Evolutionary conservation across 2,888 invertebrate species (phyloP), one percentile per base, ranked within the genome.

Genomic region (Lochmaea capreae): DNA sequence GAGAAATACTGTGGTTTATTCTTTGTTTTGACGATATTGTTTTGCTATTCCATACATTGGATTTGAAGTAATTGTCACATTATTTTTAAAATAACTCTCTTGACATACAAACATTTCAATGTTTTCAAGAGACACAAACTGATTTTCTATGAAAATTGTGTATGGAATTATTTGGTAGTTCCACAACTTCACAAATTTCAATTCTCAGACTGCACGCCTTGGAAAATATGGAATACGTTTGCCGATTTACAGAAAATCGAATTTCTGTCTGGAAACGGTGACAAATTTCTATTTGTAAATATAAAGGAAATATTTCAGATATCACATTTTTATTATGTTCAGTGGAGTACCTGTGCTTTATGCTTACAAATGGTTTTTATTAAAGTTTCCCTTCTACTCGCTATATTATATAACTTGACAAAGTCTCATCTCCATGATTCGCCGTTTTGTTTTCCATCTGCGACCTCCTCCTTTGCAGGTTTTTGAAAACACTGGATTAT

Each of bases 241-340:
- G 22, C 26, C 70, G 70, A 71, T 71, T 71, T 58, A 54, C 65
- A 42, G n/a, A 58, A 65, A 71, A 71, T 71, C 49, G 65, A 71
- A 65, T 71, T 71, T 65, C 26, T 58, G 65, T 43, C 14, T 65
- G 65, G 65, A 58, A 71, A 71, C 65, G 71, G 71, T 49, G 71
- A 71, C 71, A 71, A 71, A 71, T 71, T 71, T 71, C 65, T 71
- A 59, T 71, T 71, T 71, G 57, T 16, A 70, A 57, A 70, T 70
- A 70, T 58, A 52, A 69, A 69, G 62, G 58, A 70, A 70, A 62
- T 61, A 43, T 63, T 63, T 63, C 16, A 16, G 61, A 61, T 61
- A 61, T 61, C n/a, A 39, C 12, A 39, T 61, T 61, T 61, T 39
- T 61, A 61, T 61, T 16, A 39, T 59, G n/a, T 59, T 59, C 33